Evolutionary conservation across 2,113 vertebrate species (phyloP).

Genomic region (Sorex fumeus): DNA sequence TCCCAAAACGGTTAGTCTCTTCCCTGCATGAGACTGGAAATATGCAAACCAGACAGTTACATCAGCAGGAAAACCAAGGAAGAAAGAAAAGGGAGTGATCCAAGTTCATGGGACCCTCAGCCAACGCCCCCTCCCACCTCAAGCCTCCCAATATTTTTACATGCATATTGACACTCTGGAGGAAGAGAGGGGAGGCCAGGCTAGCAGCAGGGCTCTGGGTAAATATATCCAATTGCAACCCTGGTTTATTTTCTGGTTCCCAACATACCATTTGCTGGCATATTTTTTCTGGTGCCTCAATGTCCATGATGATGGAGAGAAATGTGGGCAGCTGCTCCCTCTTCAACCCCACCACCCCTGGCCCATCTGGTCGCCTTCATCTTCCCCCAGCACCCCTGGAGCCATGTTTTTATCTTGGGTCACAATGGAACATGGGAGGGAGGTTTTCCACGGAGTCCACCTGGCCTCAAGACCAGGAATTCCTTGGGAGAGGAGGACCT

Average conservation of each 20-base stretch:
- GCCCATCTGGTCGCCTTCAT: constrained; percentile 38
- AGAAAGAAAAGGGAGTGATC: constrained; percentile 32
- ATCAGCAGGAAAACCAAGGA: neutral
- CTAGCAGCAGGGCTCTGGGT: neutral
- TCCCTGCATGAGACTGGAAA: neutral
- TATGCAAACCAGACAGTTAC: neutral
- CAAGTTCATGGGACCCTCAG: neutral
- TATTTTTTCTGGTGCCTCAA: constrained; percentile 13
- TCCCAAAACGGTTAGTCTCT: neutral
- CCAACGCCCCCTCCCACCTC: neutral
- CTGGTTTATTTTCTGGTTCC: no score
- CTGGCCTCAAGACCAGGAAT: neutral
- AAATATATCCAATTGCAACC: no score
- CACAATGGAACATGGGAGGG: neutral
- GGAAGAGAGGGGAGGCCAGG: neutral
- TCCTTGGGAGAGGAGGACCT: fast-evolving
- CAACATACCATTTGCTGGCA: neutral
- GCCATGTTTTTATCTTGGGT: neutral
- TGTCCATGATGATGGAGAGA: constrained; percentile 10
- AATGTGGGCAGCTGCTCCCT: neutral
- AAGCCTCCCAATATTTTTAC: neutral
- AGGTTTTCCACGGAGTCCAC: neutral
- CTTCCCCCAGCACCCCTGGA: neutral
- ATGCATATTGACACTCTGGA: neutral
- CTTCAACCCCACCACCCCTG: fast-evolving